Evolutionary conservation across 1,140 invertebrate species (phyloP), one percentile per base, ranked within the genome.

Genomic region (Palaemon carinicauda): DNA sequence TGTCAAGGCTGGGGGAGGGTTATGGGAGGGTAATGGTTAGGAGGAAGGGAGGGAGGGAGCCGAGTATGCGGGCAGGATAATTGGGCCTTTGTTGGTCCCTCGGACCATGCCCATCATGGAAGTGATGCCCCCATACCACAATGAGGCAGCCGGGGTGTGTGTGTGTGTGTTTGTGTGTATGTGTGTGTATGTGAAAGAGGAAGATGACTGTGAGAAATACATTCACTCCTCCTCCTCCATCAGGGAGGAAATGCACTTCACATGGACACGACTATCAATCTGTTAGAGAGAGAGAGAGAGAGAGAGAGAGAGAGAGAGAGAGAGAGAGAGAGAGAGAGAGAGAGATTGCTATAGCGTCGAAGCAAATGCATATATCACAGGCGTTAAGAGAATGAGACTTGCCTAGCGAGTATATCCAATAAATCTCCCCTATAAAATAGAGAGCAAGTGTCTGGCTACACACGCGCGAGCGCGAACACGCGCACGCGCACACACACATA

Each of bases 121-220:
- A 80, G 54, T 80, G 79, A 80, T 80, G 79, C 79, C 79, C 79
- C 54, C 54, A 65, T 65, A 65, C 53, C 79, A 17, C 12, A 41
- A 41, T 41, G 41, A 41, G 41, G 41, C 41, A 41, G 41, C 41
- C 41, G 41, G 41, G 41, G 41, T 41, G 41, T 41, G 41, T 41
- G 41, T 41, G 41, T 3, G 33, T 41, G 41, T 41, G 41, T n/a
- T n/a, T n/a, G n/a, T 41, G 41, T 41, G 12, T 12, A 12, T 41
- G 7, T 41, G 41, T 41, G 65, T 71, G 65, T 71, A 31, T 71
- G 65, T n/a, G 65, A 29, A 27, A 17, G 15, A 15, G 19, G 56
- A 60, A 21, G 56, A 60, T 60, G 56, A 24, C 24, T 60, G 56
- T 41, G 41, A 41, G 41, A 41, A 41, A 41, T 41, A 41, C 41